Base-by-base conservation (phyloP, 1,140 invertebrate genomes). In the Prorops nasuta region DNA sequence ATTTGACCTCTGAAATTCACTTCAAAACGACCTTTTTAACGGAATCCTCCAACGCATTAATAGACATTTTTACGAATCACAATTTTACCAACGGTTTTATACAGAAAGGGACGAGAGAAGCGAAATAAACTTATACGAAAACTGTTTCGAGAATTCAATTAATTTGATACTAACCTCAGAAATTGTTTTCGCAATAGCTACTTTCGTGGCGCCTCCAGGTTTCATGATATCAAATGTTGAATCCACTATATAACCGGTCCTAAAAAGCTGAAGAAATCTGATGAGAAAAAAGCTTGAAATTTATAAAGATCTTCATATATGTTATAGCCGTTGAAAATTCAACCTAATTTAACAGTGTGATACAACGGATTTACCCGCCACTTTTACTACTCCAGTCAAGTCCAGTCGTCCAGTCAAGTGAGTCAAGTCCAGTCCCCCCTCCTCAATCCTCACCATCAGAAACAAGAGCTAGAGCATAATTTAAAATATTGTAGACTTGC, bases 91-190 rank as follows among this genome's bases (percentile, higher is more conserved):
- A 3, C 10, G 10, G 3, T 15, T 24, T 41, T n/a, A 15, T 15
- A 35, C 14, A 10, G 7, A n/a, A n/a, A n/a, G n/a, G n/a, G n/a
- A n/a, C n/a, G 8, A 42, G n/a, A 16, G 16, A 41, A 24, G 8
- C 0, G 37, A 35, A 31, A 28, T 4, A 38, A 44, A 31, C 21
- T 7, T 36, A 47, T 18, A 40, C 0, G 6, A 20, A 4, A 44
- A 44, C 28, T 44, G 31, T 42, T 34, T 12, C n/a, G 12, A 28
- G 12, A 24, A 14, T 24, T 42, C n/a, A 22, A 42, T 0, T 46
- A 39, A 38, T 28, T 17, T 37, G 44, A 31, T 48, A 60, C 60
- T 71, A 72, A 72, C 69, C 70, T 72, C 66, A 39, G 54, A 20
- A 45, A 20, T 9, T 44, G 48, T 66, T 66, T 69, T 64, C 55